Evolutionary conservation across 2,113 vertebrate species (phyloP).

Genomic region (Brienomyrus longianalis): DNA sequence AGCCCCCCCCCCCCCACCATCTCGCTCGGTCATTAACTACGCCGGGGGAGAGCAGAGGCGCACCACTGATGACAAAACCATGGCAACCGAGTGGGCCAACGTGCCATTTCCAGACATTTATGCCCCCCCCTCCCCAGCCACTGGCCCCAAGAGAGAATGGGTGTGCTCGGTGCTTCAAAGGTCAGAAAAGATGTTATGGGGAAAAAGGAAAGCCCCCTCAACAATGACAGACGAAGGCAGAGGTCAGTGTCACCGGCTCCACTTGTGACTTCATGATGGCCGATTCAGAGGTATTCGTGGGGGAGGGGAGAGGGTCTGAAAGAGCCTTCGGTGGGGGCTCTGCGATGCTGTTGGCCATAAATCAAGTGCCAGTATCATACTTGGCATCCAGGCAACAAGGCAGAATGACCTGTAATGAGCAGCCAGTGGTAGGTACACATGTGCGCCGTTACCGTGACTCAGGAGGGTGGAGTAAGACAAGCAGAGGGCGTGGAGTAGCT

Average conservation of each 20-base stretch:
- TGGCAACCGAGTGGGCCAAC: background rate
- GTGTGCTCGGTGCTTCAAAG: background rate
- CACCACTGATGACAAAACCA: background rate
- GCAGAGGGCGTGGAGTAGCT: background rate
- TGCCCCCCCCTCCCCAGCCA: background rate
- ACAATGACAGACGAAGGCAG: no score
- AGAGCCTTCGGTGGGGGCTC: background rate
- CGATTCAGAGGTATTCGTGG: background rate
- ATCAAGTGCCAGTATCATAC: background rate
- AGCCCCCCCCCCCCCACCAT: background rate
- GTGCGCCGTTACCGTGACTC: background rate
- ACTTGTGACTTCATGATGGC: background rate
- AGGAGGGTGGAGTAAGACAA: background rate
- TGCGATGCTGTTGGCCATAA: background rate
- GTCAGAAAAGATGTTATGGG: conserved; percentile 1
- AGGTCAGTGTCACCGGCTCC: background rate
- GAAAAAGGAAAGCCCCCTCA: background rate
- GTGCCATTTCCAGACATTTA: background rate
- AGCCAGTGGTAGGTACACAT: background rate
- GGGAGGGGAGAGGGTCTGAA: background rate
- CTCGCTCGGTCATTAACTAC: background rate
- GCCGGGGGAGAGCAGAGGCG: background rate
- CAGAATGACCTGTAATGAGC: background rate
- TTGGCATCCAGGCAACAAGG: background rate
- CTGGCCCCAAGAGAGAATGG: background rate